Evolutionary conservation across 2,113 vertebrate species (phyloP), one percentile per base, ranked within the genome.

Genomic region (Misgurnus anguillicaudatus): DNA sequence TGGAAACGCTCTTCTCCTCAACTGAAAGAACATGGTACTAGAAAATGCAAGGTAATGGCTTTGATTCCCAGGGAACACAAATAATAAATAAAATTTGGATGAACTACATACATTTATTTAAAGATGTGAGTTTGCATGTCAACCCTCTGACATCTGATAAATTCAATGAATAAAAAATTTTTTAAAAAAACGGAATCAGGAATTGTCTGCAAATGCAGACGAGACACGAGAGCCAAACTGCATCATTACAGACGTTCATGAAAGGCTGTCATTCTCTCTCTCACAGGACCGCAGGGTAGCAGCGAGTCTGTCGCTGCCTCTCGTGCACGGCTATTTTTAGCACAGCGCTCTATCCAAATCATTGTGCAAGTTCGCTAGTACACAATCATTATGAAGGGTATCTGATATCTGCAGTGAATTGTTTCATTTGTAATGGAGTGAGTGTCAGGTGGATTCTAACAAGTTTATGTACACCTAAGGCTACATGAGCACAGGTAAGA

Each of bases 261-360:
- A 79, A 71, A 78, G 63, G 41, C 64, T 70, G 75, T 76, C 73
- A 66, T 45, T 64, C 70, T 51, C 31, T 73, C 74, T 76, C 75
- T 79, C 81, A 77, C 77, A 83, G 69, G 80, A 72, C 73, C 76
- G 62, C 62, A 77, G 80, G 77, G 67, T 62, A 79, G 66, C 61
- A 55, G 76, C 31, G 67, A 82, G 53, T 84, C 85, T 72, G 83
- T 87, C 85, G 74, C 74, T 82, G 85, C 75, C 79, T 78, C 69
- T 81, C 64, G 48, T 66, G 36, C 24, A 53, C 79, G 10, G 81
- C 88, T 91, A 91, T 91, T 91, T 91, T 90, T 90, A 91, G 90
- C 83, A 79, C 48, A 19, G 82, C 0, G 69, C 81, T 81, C 80
- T 86, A 86, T 85, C 81, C 60, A 80, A 83, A 80, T 82, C 69